Percentiles rank a stretch among this genome's conserved stretches.
Conservation (phyloP, 2,113 vertebrate species). For the Mormyrus iriodes region DNA sequence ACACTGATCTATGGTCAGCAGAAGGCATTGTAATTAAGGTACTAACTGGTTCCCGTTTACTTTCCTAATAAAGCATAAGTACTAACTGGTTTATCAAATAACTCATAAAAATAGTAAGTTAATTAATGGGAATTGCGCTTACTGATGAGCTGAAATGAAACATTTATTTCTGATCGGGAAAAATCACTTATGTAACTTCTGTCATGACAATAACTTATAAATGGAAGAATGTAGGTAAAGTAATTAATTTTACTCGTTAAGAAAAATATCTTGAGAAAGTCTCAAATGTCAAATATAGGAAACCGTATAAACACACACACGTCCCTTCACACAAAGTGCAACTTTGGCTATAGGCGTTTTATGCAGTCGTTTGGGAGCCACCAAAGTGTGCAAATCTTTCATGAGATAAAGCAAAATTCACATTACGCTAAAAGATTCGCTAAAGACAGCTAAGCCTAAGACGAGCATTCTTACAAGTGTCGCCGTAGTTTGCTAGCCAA, state of each 20-base stretch:
- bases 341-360: neutral
- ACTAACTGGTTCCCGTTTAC: neutral
- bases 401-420: neutral
- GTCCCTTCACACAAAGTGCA: neutral
- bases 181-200: neutral
- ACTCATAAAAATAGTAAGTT: neutral
- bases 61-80: no score
- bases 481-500: neutral
- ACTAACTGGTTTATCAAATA: neutral
- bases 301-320: neutral
- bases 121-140: neutral
- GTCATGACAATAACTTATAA: neutral
- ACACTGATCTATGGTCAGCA: neutral
- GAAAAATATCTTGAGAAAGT: neutral
- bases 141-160: neutral
- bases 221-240: neutral
- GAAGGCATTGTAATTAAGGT: neutral
- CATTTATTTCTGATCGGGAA: neutral
- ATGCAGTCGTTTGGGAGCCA: neutral
- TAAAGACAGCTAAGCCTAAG: neutral
- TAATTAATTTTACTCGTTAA: neutral
- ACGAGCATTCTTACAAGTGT: neutral
- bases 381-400: neutral
- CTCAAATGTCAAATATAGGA: neutral
- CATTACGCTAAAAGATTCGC: neutral